Conservation (phyloP, 2,113 vertebrate genomes). For the Atrichornis clamosus region DNA sequence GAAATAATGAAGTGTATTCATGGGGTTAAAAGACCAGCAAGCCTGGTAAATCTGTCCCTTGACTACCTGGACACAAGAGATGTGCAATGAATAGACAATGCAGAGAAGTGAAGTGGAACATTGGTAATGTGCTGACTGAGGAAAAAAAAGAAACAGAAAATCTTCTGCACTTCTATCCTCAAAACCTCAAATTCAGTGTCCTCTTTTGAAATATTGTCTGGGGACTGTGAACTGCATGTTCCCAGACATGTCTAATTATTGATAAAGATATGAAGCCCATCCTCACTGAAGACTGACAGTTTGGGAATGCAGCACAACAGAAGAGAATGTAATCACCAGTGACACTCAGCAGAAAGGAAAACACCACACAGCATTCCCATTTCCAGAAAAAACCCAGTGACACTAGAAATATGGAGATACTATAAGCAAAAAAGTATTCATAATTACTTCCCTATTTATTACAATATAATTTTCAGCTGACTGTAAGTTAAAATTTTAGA, state of each 20-base stretch:
- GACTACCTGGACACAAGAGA: not conserved
- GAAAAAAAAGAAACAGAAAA: not conserved
- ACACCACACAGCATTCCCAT: not conserved
- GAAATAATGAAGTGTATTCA: not conserved
- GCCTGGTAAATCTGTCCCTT: not conserved
- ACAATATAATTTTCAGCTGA: not conserved
- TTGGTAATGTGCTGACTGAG: accelerated
- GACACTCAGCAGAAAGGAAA: not conserved
- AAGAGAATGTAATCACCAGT: not conserved
- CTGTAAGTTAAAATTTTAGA: not conserved
- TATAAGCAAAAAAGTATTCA: not conserved
- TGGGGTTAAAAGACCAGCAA: not conserved
- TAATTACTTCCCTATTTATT: not conserved
- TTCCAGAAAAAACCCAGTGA: not conserved
- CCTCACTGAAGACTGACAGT: accelerated
- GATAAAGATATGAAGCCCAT: not conserved
- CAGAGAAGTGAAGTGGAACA: not conserved
- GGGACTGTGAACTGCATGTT: not conserved
- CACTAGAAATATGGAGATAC: not conserved
- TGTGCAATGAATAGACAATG: not conserved
- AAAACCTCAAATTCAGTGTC: not conserved
- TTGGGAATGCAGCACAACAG: not conserved
- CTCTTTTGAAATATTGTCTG: not conserved
- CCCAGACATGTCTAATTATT: accelerated
- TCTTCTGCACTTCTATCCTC: not conserved